Percentiles rank a stretch among this genome's conserved stretches.
phyloP scores from a whole-genome alignment of 2,888 invertebrate species.

The Petrolisthes cinctipes region DNA sequence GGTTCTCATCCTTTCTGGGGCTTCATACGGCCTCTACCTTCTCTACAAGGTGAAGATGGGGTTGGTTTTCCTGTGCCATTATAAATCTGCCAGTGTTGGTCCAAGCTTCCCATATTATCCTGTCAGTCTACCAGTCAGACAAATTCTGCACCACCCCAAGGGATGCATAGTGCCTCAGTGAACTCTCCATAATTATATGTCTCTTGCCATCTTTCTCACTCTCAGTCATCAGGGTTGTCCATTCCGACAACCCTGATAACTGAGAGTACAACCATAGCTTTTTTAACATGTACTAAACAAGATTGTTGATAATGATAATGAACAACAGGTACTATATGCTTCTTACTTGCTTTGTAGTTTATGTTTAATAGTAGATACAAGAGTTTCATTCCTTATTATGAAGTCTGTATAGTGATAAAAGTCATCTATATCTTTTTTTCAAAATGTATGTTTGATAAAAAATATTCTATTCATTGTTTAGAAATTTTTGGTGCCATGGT shows the following conservation, averaged over 20 bases:
- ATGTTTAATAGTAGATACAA: too few relatives aligned
- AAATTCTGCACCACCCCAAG: too few relatives aligned
- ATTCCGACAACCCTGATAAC: too few relatives aligned
- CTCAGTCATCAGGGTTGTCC: neutral
- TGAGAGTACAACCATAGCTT: too few relatives aligned
- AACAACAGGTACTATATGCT: too few relatives aligned
- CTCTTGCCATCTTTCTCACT: neutral
- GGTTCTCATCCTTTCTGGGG: slow-evolving; percentile 39
- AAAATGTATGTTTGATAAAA: neutral
- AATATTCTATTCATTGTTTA: neutral
- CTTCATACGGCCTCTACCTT: slow-evolving; percentile 51
- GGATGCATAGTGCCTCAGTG: too few relatives aligned
- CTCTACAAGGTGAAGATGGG: slow-evolving; percentile 36
- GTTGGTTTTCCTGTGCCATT: neutral
- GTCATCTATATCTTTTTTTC: too few relatives aligned
- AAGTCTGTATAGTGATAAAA: too few relatives aligned
- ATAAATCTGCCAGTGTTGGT: neutral
- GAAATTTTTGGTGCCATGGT: slow-evolving; percentile 43
- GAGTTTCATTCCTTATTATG: too few relatives aligned
- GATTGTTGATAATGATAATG: too few relatives aligned
- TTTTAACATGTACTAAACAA: too few relatives aligned
- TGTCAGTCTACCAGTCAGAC: neutral
- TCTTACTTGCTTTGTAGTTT: too few relatives aligned
- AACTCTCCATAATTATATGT: neutral
- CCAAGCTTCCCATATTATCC: neutral